Conservation (phyloP, 2,797 vertebrate species). For the Dallia pectoralis region DNA sequence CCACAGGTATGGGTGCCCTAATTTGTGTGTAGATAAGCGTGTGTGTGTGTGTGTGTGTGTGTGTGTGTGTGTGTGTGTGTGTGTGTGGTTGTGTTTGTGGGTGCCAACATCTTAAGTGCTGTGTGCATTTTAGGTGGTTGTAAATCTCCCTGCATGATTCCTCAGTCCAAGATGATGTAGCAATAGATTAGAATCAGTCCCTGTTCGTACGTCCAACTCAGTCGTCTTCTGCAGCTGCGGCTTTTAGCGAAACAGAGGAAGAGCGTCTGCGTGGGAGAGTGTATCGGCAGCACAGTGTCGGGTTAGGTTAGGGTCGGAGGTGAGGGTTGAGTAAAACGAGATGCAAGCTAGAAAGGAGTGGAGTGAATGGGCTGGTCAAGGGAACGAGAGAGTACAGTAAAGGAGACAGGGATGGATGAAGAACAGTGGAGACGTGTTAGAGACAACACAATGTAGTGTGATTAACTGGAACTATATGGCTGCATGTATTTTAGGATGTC, state of each 20-base stretch:
- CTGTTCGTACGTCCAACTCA: not conserved
- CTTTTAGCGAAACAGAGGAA: slow-evolving; percentile 17
- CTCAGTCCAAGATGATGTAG: not conserved
- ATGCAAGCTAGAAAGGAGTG: slow-evolving; percentile 14
- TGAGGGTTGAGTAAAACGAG: slow-evolving; percentile 49
- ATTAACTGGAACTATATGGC: no score
- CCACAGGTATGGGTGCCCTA: not conserved
- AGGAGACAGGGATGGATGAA: not conserved
- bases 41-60: not conserved
- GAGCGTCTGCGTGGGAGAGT: slow-evolving; percentile 41
- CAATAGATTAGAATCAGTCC: not conserved
- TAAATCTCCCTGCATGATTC: not conserved
- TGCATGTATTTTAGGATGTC: no score
- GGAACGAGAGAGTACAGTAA: not conserved
- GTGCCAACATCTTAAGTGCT: no score
- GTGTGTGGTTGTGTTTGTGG: slow-evolving; percentile 9
- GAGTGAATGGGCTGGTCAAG: not conserved
- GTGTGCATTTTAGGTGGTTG: slow-evolving; percentile 34
- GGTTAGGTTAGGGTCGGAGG: slow-evolving; percentile 32
- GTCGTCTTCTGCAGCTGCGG: not conserved
- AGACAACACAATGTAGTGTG: no score
- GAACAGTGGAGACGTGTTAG: no score
- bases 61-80: not conserved
- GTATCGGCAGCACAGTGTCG: not conserved
- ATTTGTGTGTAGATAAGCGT: not conserved